Percentiles rank a stretch among this genome's conserved stretches.
Evolutionary conservation across 2,113 vertebrate genomes (phyloP).

Genomic region (Seriola dumerili): DNA sequence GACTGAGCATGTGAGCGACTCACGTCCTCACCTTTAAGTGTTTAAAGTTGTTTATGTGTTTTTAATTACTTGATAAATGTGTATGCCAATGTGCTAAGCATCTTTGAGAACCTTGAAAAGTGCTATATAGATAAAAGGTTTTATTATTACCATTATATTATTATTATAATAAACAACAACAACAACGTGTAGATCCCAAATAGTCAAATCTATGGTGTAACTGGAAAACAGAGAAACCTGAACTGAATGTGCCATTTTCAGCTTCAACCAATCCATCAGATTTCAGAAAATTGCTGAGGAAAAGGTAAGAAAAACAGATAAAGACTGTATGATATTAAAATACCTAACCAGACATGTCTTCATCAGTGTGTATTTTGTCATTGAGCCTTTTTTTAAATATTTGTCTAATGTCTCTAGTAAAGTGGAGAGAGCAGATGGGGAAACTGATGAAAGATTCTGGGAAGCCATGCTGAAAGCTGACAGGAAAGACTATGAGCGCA

Average conservation of each 20-base stretch:
- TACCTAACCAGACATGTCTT: background rate
- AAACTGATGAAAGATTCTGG: conserved; percentile 84
- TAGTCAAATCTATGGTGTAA: background rate
- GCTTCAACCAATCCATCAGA: conserved; percentile 82
- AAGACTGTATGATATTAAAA: background rate
- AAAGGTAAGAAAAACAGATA: conserved; percentile 75
- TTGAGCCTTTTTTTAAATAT: background rate
- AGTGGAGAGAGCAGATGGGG: conserved; percentile 50
- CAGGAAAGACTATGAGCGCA: conserved; percentile 88
- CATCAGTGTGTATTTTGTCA: background rate
- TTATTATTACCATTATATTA: too few species aligned
- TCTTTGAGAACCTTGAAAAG: too few species aligned
- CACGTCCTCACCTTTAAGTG: background rate
- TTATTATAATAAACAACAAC: too few species aligned
- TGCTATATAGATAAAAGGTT: too few species aligned
- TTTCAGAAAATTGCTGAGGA: conserved; percentile 87
- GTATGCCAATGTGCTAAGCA: too few species aligned
- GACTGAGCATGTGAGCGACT: background rate
- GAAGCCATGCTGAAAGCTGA: conserved; percentile 87
- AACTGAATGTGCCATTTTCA: conserved; percentile 45
- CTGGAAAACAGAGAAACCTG: background rate
- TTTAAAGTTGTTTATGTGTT: background rate
- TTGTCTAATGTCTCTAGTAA: conserved; percentile 34
- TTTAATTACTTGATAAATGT: background rate
- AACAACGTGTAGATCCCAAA: too few species aligned